Conservation (phyloP, 2,113 vertebrate genomes). For the Melanerpes aurifrons region DNA sequence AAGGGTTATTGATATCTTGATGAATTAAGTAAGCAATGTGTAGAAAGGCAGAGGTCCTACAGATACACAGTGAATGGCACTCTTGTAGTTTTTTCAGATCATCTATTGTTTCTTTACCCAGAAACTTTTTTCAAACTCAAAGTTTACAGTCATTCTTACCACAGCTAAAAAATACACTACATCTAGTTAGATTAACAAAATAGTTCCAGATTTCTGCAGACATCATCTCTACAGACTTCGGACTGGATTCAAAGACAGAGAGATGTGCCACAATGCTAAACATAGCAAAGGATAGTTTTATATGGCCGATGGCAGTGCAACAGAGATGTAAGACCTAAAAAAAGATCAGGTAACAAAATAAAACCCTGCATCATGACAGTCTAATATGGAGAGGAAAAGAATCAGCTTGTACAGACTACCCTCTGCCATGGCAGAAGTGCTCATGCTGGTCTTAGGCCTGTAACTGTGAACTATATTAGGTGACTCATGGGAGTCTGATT, state of each 20-base stretch:
- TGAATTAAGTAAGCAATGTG: not conserved
- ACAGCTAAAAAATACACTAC: not conserved
- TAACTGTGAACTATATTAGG: not conserved
- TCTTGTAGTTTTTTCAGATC: not conserved
- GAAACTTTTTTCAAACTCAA: not conserved
- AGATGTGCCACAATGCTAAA: not conserved
- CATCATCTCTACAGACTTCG: not conserved
- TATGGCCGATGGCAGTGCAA: not conserved
- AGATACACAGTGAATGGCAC: not conserved
- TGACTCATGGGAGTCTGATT: not conserved
- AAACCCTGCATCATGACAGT: not conserved
- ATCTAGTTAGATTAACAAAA: not conserved
- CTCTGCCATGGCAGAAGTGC: not conserved
- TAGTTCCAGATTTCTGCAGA: not conserved
- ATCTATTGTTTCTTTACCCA: not conserved
- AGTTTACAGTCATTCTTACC: not conserved
- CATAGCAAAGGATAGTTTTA: not conserved
- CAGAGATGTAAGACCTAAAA: not conserved
- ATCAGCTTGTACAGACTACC: not conserved
- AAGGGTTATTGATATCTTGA: not conserved
- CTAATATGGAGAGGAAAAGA: not conserved
- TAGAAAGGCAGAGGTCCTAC: not conserved
- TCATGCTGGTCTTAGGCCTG: not conserved
- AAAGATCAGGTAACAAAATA: conserved; percentile 6
- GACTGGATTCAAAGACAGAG: not conserved